A percentile compares a stretch with the other conserved stretches of the same genome.
phyloP scores from a whole-genome alignment of 1,140 invertebrate species.

The Dufourea novaeangliae region DNA sequence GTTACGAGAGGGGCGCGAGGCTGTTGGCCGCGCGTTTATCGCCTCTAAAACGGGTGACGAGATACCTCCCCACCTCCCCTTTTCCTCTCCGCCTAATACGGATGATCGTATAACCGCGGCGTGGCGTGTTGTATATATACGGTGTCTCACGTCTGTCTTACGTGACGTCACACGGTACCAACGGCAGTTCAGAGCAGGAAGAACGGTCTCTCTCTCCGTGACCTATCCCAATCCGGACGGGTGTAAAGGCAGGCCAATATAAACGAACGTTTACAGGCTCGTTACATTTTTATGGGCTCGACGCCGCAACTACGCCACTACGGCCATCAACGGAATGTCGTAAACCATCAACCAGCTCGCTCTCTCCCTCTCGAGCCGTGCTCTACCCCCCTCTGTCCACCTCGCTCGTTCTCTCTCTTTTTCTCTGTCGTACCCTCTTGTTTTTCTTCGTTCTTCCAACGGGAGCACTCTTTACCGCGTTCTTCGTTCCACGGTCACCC shows the following conservation, averaged over 20 bases:
- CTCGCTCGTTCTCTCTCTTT: constrained; percentile 21
- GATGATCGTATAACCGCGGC: constrained; percentile 35
- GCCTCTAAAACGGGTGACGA: constrained; percentile 46
- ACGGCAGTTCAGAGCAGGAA: constrained; percentile 54
- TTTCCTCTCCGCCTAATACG: constrained; percentile 27
- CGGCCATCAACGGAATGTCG: constrained; percentile 79
- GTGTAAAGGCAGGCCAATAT: constrained; percentile 80
- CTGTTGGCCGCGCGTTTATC: constrained; percentile 51
- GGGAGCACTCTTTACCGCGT: neutral
- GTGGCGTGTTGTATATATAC: neutral
- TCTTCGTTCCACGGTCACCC: constrained; percentile 51
- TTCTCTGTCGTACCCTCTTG: constrained; percentile 19
- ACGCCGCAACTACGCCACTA: constrained; percentile 76
- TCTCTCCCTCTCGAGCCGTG: constrained; percentile 42
- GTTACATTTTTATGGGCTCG: constrained; percentile 82
- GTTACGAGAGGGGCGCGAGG: neutral
- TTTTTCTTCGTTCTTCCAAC: neutral
- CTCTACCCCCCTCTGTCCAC: constrained; percentile 16
- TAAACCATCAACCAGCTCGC: constrained; percentile 77
- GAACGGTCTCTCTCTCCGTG: constrained; percentile 61
- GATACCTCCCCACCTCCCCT: too few relatives aligned
- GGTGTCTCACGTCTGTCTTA: constrained; percentile 58
- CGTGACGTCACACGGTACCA: constrained; percentile 70
- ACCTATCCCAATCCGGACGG: constrained; percentile 79
- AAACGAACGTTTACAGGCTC: constrained; percentile 82